Conservation (phyloP, 2,888 invertebrate genomes). For the Polydrusus cervinus region DNA sequence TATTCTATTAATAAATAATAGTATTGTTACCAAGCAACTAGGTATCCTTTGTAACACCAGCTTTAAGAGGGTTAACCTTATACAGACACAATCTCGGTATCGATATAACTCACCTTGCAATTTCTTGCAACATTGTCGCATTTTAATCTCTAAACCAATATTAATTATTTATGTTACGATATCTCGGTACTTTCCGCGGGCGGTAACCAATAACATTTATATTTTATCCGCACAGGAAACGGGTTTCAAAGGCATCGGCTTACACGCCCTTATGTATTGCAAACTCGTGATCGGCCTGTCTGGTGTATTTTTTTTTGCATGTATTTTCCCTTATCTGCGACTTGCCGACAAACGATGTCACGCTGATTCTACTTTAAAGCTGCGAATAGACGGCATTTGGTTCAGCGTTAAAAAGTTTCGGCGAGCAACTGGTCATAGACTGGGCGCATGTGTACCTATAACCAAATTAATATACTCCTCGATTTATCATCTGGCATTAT, state of each 20-base stretch:
- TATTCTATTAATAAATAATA: no score
- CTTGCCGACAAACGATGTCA: constrained; percentile 37
- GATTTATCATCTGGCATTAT: no score
- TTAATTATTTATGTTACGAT: constrained; percentile 34
- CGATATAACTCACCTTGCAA: background rate
- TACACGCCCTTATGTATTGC: constrained; percentile 32
- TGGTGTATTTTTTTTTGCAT: background rate
- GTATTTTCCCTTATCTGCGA: constrained; percentile 31
- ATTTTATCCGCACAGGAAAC: constrained; percentile 19
- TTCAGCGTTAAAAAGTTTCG: no score
- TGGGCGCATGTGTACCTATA: no score
- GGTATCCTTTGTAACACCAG: no score
- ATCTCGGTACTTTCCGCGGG: constrained; percentile 33
- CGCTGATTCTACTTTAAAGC: constrained; percentile 18
- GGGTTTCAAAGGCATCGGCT: constrained; percentile 17
- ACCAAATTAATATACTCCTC: no score
- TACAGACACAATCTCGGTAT: background rate
- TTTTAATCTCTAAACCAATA: constrained; percentile 15
- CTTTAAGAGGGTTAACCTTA: background rate
- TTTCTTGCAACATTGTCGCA: background rate
- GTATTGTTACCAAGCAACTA: no score
- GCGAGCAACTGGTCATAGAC: no score
- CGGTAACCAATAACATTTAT: constrained; percentile 26
- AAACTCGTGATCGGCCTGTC: constrained; percentile 27
- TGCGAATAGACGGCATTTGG: no score